Evolutionary conservation across 2,797 vertebrate species (phyloP), one percentile per base, ranked within the genome.

Genomic region (Xiphophorus birchmanni): DNA sequence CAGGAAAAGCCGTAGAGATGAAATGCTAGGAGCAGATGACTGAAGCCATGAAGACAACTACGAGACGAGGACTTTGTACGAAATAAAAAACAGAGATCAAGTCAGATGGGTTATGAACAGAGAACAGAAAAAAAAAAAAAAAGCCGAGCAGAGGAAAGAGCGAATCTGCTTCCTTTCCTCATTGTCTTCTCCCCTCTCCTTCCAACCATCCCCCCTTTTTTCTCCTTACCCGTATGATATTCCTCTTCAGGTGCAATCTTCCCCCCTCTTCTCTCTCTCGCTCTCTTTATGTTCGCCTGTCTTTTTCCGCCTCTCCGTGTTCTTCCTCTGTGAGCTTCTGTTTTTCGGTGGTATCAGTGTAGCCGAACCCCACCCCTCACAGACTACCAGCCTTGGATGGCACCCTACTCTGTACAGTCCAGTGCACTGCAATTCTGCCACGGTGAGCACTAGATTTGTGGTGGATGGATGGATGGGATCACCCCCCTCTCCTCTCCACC

Each of bases 321-420:
- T 10, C 90, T 72, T 72, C 69, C 26, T 76, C 75, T 21, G 56
- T 48, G 10, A 6, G 58, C 86, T 82, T 91, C 88, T 91, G 82
- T 86, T 93, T 91, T 90, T 91, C 93, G 92, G 91, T 92, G 91
- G 92, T 95, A 84, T 95, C 90, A 84, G 90, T 93, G 93, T 85
- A 93, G 92, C 93, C 84, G 94, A 92, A 96, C 95, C 96, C 95
- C 96, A 96, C 96, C 96, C 95, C 95, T 96, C 94, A 94, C 93
- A 90, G 91, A 95, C 94, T 89, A 91, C 94, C 92, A 94, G 42
- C 69, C 94, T 93, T 93, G 92, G 94, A 95, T 95, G 94, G 87
- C 94, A 90, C 93, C 89, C 94, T 92, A 92, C 91, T 94, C 92
- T 92, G 90, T 92, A 91, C 93, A 95, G 94, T 91, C 94, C 95